Conservation (phyloP, 2,888 invertebrate genomes). For the Eucriotettix oculatus region DNA sequence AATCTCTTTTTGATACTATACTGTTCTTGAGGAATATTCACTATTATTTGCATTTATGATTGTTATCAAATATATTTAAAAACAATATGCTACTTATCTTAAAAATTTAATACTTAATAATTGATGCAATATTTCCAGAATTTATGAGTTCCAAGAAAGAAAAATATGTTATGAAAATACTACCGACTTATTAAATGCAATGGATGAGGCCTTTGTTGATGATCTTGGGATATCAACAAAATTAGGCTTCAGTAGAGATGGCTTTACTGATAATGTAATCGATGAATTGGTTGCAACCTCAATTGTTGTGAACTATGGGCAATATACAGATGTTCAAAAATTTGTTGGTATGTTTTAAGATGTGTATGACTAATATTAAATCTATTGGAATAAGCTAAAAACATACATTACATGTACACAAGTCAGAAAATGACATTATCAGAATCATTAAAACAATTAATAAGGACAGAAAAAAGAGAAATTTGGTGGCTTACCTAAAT, state of each 20-base stretch:
- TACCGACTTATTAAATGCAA: constrained; percentile 30
- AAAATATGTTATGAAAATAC: constrained; percentile 32
- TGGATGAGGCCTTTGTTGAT: constrained; percentile 31
- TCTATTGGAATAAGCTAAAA: no score
- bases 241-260: constrained; percentile 24
- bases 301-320: constrained; percentile 41
- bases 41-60: background rate
- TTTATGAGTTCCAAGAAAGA: constrained; percentile 35
- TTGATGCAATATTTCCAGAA: constrained; percentile 25
- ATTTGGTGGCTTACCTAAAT: no score
- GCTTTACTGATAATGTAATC: constrained; percentile 30
- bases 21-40: background rate
- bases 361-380: no score
- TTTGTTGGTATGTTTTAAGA: constrained; percentile 30
- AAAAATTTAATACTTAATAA: no score
- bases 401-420: no score
- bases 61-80: constrained; percentile 2
- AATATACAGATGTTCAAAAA: constrained; percentile 33
- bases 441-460: no score
- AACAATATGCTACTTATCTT: constrained; percentile 16
- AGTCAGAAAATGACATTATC: no score
- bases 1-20: no score
- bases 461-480: no score
- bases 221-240: constrained; percentile 25
- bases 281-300: constrained; percentile 36